Evolutionary conservation across 2,888 invertebrate species (phyloP).

Genomic region (Ichneumoninae sp.): DNA sequence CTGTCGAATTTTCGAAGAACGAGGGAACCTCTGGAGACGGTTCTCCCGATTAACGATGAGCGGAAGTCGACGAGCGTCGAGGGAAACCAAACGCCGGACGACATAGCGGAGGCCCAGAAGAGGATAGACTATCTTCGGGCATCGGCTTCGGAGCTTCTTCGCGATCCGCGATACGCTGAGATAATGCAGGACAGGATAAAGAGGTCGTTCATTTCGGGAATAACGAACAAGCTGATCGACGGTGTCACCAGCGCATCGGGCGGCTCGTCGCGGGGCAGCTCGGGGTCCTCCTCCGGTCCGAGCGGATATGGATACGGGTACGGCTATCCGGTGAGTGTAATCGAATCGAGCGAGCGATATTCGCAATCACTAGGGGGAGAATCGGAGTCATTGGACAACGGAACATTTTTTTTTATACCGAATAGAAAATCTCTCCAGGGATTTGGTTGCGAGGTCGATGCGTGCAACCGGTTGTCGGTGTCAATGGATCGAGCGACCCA

Average conservation of each 20-base stretch:
- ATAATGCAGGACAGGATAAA: constrained; percentile 78
- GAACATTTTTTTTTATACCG: no score
- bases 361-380: no score
- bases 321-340: constrained; percentile 68
- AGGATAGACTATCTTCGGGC: constrained; percentile 69
- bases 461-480: no score
- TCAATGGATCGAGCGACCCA: no score
- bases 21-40: constrained; percentile 35
- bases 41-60: constrained; percentile 39
- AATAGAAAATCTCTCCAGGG: no score
- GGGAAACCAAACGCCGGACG: constrained; percentile 62
- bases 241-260: constrained; percentile 77
- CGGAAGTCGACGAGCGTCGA: constrained; percentile 44
- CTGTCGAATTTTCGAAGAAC: constrained; percentile 75
- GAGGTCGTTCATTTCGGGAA: constrained; percentile 78
- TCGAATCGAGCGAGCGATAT: background rate
- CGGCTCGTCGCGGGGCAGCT: constrained; percentile 75
- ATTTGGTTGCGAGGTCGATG: background rate
- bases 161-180: constrained; percentile 73
- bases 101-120: constrained; percentile 67
- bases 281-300: constrained; percentile 71
- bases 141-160: constrained; percentile 70
- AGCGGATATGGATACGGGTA: constrained; percentile 63
- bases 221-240: constrained; percentile 79
- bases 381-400: no score